Base-by-base conservation (phyloP, 2,888 invertebrate species). In the Theretra japonica region DNA sequence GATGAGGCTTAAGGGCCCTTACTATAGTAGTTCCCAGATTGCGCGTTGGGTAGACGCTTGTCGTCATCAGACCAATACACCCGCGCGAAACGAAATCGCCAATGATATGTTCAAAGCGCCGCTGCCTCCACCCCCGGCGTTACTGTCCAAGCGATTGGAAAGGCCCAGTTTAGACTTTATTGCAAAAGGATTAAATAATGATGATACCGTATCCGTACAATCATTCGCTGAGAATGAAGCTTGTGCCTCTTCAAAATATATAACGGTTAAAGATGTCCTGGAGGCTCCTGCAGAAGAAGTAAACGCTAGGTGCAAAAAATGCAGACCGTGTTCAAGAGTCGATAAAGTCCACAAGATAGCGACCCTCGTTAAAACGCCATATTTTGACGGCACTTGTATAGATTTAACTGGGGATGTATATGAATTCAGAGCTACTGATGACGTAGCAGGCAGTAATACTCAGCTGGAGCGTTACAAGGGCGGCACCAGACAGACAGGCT, bases 1-100 rank as follows among this genome's bases (percentile, higher is more conserved):
- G 23, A 41, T 21, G 6, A 65, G 41, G 17, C 41, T 65, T 23
- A 48, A 65, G 2, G 48, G 48, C 2, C 65, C 65, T 4, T 65
- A 65, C 21, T 65, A 65, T 23, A 65, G 65, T 56, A 75, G 68
- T 60, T 69, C 70, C 1, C 72, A 73, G 17, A 68, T 71, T 0
- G 25, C 23, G 17, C 65, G 65, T 23, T 65, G 65, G 65, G 65
- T 65, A 7, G 65, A 65, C 48, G 41, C 65, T 17, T 65, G 65
- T 25, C 41, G 48, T 2, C 5, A 53, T 53, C 65, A 65, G 23
- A 6, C 65, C 4, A 41, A 11, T 21, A 11, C 5, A 6, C 21
- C 21, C 41, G 7, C n/a, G 0, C 65, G 41, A 21, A 60, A 48
- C 48, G 65, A 65, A 6, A 23, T 41, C 48, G 41, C 65, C 41